Evolutionary conservation across 2,888 invertebrate genomes (phyloP), one percentile per base, ranked within the genome.

Genomic region (Parnassius mnemosyne): DNA sequence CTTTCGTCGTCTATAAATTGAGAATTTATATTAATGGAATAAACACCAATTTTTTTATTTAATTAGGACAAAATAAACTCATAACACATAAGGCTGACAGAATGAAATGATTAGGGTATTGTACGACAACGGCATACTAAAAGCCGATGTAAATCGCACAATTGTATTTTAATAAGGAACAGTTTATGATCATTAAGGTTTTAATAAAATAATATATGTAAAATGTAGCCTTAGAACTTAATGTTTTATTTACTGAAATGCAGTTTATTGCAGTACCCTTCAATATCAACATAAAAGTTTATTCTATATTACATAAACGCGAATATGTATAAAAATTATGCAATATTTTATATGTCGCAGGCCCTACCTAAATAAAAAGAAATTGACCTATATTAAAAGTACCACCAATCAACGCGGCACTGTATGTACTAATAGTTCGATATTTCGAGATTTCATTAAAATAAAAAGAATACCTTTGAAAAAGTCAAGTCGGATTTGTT

Each of bases 211-310:
- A 80, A 77, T 83, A 80, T 78, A 81, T 82, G 80, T 80, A 81
- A 81, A 81, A 83, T 84, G 80, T 84, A 82, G 80, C 79, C 76
- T 84, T 85, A 79, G 83, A 81, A 82, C 79, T 86, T 81, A 86
- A 81, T 84, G 70, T 72, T 75, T 77, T 78, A 77, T 77, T 80
- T 74, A 79, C 77, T 77, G 79, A 83, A 82, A 81, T 81, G 80
- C 81, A 80, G 71, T 73, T 74, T 77, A 80, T 80, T 78, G 80
- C 80, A 78, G 75, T 75, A 77, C 74, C 76, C 77, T 76, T 73
- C 73, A 72, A 25, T 73, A 73, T 79, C 71, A 75, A 80, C 77
- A 80, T 77, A 74, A 77, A 73, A 71, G 74, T 75, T 74, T 74
- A 75, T 69, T 75, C 71, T 75, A 75, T 75, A 74, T 77, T 77